phyloP scores from a whole-genome alignment of 1,140 invertebrate genomes.

The Calephelis virginiensis region DNA sequence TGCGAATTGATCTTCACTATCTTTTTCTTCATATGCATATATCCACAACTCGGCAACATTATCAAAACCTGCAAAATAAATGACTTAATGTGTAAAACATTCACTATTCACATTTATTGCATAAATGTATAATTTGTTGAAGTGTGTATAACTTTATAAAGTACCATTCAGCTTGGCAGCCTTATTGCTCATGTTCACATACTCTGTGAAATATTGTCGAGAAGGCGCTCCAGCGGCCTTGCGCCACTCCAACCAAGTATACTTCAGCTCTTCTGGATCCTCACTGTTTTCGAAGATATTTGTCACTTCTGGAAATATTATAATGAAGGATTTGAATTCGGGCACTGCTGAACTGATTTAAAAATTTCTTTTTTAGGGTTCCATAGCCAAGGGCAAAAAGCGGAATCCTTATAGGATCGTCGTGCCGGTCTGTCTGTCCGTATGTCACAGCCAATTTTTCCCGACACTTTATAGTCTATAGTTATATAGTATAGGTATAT shows the following conservation, averaged over 20 bases:
- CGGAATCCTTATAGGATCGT: no score
- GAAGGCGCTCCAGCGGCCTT: constrained; percentile 86
- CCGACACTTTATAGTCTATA: no score
- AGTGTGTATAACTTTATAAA: no score
- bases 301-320: constrained; percentile 81
- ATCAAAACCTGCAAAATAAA: constrained; percentile 48
- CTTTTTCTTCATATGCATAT: constrained; percentile 71
- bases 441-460: no score
- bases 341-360: no score
- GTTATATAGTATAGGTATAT: no score
- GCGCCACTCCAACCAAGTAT: constrained; percentile 90
- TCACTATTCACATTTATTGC: no score
- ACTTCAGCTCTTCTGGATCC: constrained; percentile 85
- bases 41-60: constrained; percentile 74
- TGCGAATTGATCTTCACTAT: constrained; percentile 77
- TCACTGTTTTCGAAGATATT: constrained; percentile 82
- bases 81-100: neutral
- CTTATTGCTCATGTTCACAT: constrained; percentile 87
- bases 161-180: constrained; percentile 85
- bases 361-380: no score
- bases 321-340: no score
- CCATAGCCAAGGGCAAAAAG: no score
- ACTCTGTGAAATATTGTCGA: constrained; percentile 81
- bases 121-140: no score
- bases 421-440: no score